These are phyloP conservation scores for Pristionchus exspectatus DNA, from an alignment of 2,888 invertebrate species.

Conservation along the genomic window DNA sequence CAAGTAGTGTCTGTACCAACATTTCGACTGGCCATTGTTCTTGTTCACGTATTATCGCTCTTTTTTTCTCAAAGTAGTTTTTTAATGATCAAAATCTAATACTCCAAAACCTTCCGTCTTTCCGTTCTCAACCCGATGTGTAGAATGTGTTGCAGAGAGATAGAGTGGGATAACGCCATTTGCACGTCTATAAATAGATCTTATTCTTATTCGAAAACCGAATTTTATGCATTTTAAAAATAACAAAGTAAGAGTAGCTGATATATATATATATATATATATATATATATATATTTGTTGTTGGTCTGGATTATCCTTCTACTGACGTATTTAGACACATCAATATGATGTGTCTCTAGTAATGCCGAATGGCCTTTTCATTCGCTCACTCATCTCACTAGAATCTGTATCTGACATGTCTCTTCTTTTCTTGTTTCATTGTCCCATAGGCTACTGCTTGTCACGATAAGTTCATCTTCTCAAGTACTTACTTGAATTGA, in stretches of 20 bases:
- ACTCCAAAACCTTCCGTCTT: too few species aligned
- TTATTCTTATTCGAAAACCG: background rate
- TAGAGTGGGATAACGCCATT: background rate
- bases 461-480: background rate
- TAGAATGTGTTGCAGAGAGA: background rate
- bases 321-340: background rate
- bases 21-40: too few species aligned
- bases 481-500: background rate
- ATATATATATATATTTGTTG: background rate
- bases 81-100: too few species aligned
- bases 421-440: background rate
- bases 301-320: background rate
- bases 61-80: too few species aligned
- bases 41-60: too few species aligned
- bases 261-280: too few species aligned
- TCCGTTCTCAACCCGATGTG: background rate
- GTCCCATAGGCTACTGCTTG: background rate
- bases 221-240: background rate
- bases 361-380: background rate
- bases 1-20: background rate
- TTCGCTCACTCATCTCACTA: background rate
- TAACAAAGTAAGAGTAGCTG: background rate
- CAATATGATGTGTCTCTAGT: background rate
- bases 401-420: background rate
- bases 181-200: background rate